phyloP scores from a whole-genome alignment of 2,797 vertebrate species.

The Galagoides demidoff region DNA sequence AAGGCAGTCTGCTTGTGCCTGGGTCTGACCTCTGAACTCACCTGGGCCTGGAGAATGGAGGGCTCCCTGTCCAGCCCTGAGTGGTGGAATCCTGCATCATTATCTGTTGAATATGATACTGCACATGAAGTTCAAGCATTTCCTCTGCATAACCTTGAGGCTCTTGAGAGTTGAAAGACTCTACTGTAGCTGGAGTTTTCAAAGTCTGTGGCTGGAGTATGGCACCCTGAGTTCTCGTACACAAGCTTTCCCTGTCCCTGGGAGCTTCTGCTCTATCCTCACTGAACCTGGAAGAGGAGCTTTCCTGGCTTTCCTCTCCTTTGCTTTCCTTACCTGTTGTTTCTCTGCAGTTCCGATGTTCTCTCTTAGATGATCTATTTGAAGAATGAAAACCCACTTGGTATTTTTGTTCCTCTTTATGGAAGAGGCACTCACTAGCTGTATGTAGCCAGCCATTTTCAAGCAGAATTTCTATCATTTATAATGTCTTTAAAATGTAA shows the following conservation, averaged over 20 bases:
- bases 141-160: background rate
- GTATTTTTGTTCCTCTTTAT: background rate
- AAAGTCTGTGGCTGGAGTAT: background rate
- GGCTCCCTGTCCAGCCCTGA: too few relatives aligned
- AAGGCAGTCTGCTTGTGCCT: too few relatives aligned
- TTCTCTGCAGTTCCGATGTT: background rate
- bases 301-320: background rate
- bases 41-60: too few relatives aligned
- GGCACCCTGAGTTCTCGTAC: background rate
- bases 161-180: background rate
- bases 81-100: too few relatives aligned
- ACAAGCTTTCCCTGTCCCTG: background rate
- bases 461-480: background rate
- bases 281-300: background rate
- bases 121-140: background rate
- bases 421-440: background rate
- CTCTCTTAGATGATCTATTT: background rate
- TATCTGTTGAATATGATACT: background rate
- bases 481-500: background rate
- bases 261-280: background rate
- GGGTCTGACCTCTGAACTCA: too few relatives aligned
- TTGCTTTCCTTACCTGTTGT: background rate
- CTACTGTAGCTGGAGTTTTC: background rate
- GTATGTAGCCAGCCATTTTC: background rate
- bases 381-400: background rate